Evolutionary conservation across 2,888 invertebrate species (phyloP), one percentile per base, ranked within the genome.

Genomic region (Isotomurus palustris): DNA sequence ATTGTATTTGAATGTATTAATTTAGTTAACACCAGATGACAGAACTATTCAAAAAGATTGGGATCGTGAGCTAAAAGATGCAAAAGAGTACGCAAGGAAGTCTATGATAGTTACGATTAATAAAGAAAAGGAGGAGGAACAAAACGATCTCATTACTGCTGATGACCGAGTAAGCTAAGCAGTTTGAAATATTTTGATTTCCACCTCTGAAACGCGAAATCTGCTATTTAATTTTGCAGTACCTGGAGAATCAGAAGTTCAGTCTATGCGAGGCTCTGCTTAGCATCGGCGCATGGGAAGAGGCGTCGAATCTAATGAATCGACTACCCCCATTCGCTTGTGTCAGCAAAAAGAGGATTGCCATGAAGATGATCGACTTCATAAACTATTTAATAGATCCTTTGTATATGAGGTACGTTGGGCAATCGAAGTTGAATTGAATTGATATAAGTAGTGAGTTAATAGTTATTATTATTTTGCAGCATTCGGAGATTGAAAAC

Each of bases 241-340:
- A 82, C 71, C 78, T 80, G 73, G 78, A 76, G 50, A 97, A 99
- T 78, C 96, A 99, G 76, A 97, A 97, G 77, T 83, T 95, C 71
- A 91, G 93, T 25, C 79, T 99, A 24, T 87, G 91, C 71, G 91
- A 93, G 74, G 92, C 94, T 0, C 77, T 96, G 47, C 75, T 97
- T 8, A 83, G 84, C 64, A 84, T 93, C 66, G 94, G 91, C 1
- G 92, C 91, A 71, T 97, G 96, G 96, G 82, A 84, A 19, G 87
- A 87, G 72, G 92, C 92, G 2, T 82, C 85, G 61, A 80, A 82
- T 66, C 79, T 99, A 57, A 84, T 91, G 27, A 85, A 85, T 68
- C 82, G 87, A 53, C 78, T 97, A 61, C 97, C 97, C 0, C 84
- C 87, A 56, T 84, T 85, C 75, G 85, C 85, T 67, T 83, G 86